Conservation (phyloP, 2,797 vertebrate species). For the Spheniscus humboldti region DNA sequence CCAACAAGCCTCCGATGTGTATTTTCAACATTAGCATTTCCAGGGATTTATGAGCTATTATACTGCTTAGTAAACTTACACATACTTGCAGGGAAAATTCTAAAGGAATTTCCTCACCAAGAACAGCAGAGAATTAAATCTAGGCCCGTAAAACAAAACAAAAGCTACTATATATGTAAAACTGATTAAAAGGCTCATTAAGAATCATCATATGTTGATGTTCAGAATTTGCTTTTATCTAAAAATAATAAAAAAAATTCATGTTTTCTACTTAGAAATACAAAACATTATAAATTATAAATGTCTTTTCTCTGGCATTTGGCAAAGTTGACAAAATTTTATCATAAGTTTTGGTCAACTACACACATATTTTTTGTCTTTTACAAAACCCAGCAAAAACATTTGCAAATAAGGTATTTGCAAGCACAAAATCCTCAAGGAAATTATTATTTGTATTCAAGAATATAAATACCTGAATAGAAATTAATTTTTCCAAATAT, state of each 20-base stretch:
- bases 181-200: background rate
- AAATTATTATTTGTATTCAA: background rate
- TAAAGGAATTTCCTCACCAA: background rate
- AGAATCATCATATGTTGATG: background rate
- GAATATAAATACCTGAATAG: background rate
- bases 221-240: background rate
- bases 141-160: background rate
- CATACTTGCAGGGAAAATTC: background rate
- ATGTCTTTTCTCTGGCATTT: background rate
- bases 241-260: background rate
- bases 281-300: background rate
- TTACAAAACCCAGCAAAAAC: background rate
- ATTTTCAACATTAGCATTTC: background rate
- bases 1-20: accelerated
- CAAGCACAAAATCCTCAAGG: background rate
- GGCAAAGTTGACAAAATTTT: background rate
- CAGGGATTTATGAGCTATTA: background rate
- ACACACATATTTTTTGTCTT: background rate
- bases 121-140: background rate
- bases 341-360: background rate
- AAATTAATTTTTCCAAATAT: background rate
- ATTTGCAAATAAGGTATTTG: background rate
- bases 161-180: background rate
- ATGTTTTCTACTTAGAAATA: background rate
- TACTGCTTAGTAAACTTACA: background rate